Evolutionary conservation across 2,113 vertebrate species (phyloP).

Genomic region (Zosterops lateralis): DNA sequence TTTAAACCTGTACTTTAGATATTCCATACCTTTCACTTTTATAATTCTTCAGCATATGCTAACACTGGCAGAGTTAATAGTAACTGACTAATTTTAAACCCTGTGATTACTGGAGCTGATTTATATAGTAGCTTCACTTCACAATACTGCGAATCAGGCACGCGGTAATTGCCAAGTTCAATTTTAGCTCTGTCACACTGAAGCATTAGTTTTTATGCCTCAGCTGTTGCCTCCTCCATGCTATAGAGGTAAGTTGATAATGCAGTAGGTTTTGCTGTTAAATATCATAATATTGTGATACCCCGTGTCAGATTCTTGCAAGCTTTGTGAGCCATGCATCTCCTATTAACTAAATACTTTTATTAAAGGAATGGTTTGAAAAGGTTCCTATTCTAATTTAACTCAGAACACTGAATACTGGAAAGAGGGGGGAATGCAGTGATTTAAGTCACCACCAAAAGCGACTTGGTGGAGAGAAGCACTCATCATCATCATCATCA

Average conservation of each 20-base stretch:
- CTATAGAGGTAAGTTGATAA: slow-evolving; percentile 74
- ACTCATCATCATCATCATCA: not conserved
- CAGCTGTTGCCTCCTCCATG: slow-evolving; percentile 69
- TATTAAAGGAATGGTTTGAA: slow-evolving; percentile 46
- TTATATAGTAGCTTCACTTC: slow-evolving; percentile 78
- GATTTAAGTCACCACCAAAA: slow-evolving; percentile 16
- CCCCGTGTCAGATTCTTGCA: slow-evolving; percentile 69
- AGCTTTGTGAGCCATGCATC: slow-evolving; percentile 62
- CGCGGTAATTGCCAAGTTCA: slow-evolving; percentile 78
- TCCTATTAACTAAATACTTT: slow-evolving; percentile 61
- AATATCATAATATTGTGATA: slow-evolving; percentile 82
- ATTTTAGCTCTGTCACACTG: slow-evolving; percentile 80
- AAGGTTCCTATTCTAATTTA: slow-evolving; percentile 15
- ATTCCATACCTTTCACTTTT: slow-evolving; percentile 51
- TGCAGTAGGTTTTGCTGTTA: slow-evolving; percentile 68
- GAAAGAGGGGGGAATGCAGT: not conserved
- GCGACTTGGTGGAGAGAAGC: not conserved
- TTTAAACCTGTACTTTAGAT: slow-evolving; percentile 46
- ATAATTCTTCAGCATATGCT: slow-evolving; percentile 45
- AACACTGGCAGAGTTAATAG: slow-evolving; percentile 72
- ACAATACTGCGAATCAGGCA: slow-evolving; percentile 69
- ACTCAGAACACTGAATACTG: slow-evolving; percentile 1
- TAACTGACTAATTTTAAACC: slow-evolving; percentile 81
- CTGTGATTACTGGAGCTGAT: slow-evolving; percentile 81
- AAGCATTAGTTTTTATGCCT: slow-evolving; percentile 74